Conservation (phyloP, 2,113 vertebrate species). For the Saccopteryx leptura region DNA sequence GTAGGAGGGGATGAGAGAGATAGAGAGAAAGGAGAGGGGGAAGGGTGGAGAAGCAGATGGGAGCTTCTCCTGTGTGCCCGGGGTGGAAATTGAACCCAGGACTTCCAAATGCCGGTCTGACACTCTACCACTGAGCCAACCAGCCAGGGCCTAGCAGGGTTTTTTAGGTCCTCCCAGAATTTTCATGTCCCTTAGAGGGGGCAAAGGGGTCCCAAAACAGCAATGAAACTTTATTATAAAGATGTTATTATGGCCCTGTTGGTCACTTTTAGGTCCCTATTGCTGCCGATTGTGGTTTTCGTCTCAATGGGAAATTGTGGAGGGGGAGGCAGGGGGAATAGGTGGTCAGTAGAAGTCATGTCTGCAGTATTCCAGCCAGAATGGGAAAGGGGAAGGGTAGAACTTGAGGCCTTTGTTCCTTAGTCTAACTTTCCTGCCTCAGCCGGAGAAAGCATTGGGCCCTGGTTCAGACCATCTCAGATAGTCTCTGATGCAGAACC, state of each 20-base stretch:
- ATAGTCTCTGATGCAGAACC: not conserved
- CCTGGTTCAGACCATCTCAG: not conserved
- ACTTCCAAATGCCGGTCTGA: not conserved
- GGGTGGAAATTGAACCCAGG: not conserved
- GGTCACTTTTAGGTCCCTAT: not conserved
- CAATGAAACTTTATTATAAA: not conserved
- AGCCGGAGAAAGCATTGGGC: rapidly evolving
- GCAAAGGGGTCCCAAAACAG: not conserved
- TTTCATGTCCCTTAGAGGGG: not conserved
- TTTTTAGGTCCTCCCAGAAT: not conserved
- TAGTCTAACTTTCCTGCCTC: not conserved
- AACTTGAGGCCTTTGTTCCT: not conserved
- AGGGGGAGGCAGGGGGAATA: not conserved
- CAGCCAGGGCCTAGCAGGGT: not conserved
- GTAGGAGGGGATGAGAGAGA: no score
- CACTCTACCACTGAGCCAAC: not conserved
- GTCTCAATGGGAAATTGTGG: not conserved
- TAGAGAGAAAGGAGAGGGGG: no score
- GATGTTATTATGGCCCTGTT: not conserved
- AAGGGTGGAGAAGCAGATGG: no score
- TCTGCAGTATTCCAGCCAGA: not conserved
- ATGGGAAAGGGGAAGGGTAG: not conserved
- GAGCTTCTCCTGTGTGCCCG: not conserved
- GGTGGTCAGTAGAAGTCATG: not conserved
- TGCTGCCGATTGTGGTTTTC: not conserved